Evolutionary conservation across 2,888 invertebrate species (phyloP), one percentile per base, ranked within the genome.

Genomic region (Adelphocoris suturalis): DNA sequence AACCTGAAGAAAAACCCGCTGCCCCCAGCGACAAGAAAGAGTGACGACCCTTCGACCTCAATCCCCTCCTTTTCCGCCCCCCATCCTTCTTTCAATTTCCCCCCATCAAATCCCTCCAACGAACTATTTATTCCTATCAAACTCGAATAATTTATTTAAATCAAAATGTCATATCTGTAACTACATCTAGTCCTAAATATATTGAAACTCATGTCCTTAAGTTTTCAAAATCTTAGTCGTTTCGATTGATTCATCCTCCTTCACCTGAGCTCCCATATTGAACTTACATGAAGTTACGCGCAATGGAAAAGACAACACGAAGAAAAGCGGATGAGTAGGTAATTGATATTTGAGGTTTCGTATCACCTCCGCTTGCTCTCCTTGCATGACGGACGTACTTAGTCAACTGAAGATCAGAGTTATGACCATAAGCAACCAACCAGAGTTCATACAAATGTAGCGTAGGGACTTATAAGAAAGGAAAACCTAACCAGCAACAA

Each of bases 161-260:
- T 90, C 90, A 90, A 90, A 90, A 90, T 90, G 85, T 89, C 89
- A 88, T 88, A 75, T 87, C 89, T 90, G 90, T 90, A 90, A 90
- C 89, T 90, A 55, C 90, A 90, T 90, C 90, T 90, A 90, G 90
- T 90, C 90, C 90, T 90, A 86, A 86, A 86, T 86, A 86, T 86
- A 86, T 86, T 86, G 86, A 86, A 82, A 82, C 19, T 86, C 86
- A 75, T 75, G 57, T 86, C 76, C 86, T 75, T 86, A 86, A 68
- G 86, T 86, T 86, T 86, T 86, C 86, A 86, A 86, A 28, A 46
- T 57, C 27, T 52, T 48, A 23, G 23, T 27, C 4, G 52, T 82
- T 85, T 23, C 61, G n/a, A 85, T 28, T 23, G 37, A 16, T 61
- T 85, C 19, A 4, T 19, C 55, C 57, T 84, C 16, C 37, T 23